phyloP scores from a whole-genome alignment of 2,797 vertebrate genomes.

The Loris lydekkerianus region DNA sequence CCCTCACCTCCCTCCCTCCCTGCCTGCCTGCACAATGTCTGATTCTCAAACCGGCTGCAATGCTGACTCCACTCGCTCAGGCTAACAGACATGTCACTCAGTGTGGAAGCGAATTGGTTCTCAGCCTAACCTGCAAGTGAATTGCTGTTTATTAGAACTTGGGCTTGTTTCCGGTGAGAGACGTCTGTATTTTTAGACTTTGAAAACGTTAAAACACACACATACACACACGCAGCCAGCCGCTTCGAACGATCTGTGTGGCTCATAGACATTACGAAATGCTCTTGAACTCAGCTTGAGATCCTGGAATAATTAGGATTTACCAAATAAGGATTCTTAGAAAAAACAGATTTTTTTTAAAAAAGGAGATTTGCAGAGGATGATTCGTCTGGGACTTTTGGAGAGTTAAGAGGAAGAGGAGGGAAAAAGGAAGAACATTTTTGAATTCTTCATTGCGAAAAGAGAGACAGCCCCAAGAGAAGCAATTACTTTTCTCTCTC shows the following conservation, averaged over 20 bases:
- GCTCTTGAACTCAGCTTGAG: slow-evolving; percentile 85
- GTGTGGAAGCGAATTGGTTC: slow-evolving; percentile 77
- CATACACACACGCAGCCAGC: slow-evolving; percentile 72
- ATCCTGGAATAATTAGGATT: slow-evolving; percentile 80
- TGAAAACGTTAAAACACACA: slow-evolving; percentile 74
- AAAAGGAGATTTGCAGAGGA: slow-evolving; percentile 48
- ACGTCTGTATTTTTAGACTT: slow-evolving; percentile 86
- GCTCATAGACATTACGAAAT: slow-evolving; percentile 87
- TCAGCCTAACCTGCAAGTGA: slow-evolving; percentile 83
- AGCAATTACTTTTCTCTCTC: slow-evolving; percentile 79
- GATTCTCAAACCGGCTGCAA: slow-evolving; percentile 86
- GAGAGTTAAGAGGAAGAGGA: slow-evolving; percentile 36
- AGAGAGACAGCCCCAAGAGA: slow-evolving; percentile 65
- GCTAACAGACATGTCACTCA: slow-evolving; percentile 87
- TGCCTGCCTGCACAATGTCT: slow-evolving; percentile 82
- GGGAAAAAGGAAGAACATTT: slow-evolving; percentile 53
- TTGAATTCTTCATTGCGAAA: slow-evolving; percentile 66
- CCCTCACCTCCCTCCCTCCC: slow-evolving; percentile 71
- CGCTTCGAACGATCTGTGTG: slow-evolving; percentile 73
- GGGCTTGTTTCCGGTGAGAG: slow-evolving; percentile 82
- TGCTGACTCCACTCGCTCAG: slow-evolving; percentile 82
- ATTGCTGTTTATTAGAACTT: slow-evolving; percentile 85
- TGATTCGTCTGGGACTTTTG: slow-evolving; percentile 74
- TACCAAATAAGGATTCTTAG: slow-evolving; percentile 79
- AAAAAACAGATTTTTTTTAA: slow-evolving; percentile 65